phyloP scores from a whole-genome alignment of 2,888 invertebrate species.

The Stenoptilia bipunctidactyla region DNA sequence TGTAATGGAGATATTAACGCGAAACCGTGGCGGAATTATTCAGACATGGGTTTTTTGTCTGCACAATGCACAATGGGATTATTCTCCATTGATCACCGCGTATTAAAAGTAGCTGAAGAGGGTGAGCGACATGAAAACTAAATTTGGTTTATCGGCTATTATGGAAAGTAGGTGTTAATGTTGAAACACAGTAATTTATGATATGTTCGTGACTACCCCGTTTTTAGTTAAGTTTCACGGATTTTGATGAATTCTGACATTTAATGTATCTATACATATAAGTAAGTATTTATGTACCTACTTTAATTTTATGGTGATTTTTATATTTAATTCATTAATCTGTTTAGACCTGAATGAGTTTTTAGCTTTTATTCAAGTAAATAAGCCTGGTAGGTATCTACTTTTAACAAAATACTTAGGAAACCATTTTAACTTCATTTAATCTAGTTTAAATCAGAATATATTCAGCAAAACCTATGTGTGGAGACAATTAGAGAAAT shows the following conservation, averaged over 20 bases:
- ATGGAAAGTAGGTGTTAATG: constrained; percentile 71
- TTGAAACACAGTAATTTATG: constrained; percentile 59
- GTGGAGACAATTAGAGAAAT: too few species aligned
- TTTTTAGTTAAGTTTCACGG: constrained; percentile 38
- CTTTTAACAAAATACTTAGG: too few species aligned
- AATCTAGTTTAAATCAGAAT: too few species aligned
- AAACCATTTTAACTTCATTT: too few species aligned
- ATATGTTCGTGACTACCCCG: constrained; percentile 55
- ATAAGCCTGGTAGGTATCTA: too few species aligned
- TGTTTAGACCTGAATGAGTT: too few species aligned
- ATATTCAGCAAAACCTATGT: too few species aligned
- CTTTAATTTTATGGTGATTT: too few species aligned
- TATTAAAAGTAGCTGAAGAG: constrained; percentile 65
- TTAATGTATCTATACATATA: too few species aligned
- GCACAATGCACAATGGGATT: constrained; percentile 64
- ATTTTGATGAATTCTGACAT: constrained; percentile 2
- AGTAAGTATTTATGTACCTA: too few species aligned
- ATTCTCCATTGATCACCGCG: constrained; percentile 70
- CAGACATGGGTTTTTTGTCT: constrained; percentile 65
- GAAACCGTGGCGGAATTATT: constrained; percentile 64
- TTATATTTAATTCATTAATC: too few species aligned
- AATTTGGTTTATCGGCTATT: constrained; percentile 72
- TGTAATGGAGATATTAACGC: constrained; percentile 67
- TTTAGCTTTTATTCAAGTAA: too few species aligned
- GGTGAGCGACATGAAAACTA: constrained; percentile 69